Evolutionary conservation across 1,140 invertebrate species (phyloP).

Genomic region (Lepidostoma basale): DNA sequence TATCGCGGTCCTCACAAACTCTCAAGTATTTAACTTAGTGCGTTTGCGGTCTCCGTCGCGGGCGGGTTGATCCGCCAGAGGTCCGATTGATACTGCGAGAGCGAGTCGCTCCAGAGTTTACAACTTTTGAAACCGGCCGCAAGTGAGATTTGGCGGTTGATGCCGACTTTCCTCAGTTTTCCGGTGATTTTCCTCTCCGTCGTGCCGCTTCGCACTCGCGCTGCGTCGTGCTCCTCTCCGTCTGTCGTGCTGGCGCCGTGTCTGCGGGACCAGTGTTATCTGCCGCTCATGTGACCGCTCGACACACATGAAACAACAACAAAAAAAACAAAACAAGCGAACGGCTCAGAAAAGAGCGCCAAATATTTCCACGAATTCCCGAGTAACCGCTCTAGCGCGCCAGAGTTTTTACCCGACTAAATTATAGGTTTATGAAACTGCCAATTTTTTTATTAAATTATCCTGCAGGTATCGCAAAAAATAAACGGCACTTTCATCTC

Average conservation of each 20-base stretch:
- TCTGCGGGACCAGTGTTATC: no score
- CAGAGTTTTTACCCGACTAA: not conserved
- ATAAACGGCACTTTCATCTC: not conserved
- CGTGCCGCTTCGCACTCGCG: not conserved
- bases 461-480: not conserved
- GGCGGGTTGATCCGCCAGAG: not conserved
- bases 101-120: not conserved
- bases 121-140: slow-evolving; percentile 11
- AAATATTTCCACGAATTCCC: not conserved
- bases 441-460: not conserved
- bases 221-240: not conserved
- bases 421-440: not conserved
- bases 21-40: slow-evolving; percentile 16
- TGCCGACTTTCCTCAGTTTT: not conserved
- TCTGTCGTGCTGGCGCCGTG: no score
- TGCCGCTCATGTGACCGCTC: slow-evolving; percentile 49
- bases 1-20: slow-evolving; percentile 22
- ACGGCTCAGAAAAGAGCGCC: slow-evolving; percentile 46
- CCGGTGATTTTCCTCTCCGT: not conserved
- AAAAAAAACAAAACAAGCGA: slow-evolving; percentile 40
- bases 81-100: not conserved
- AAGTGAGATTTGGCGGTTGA: not conserved
- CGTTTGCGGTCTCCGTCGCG: slow-evolving; percentile 27
- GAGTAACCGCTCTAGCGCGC: not conserved
- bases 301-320: not conserved